Evolutionary conservation across 1,140 invertebrate genomes (phyloP).

Genomic region (Halesus radiatus): DNA sequence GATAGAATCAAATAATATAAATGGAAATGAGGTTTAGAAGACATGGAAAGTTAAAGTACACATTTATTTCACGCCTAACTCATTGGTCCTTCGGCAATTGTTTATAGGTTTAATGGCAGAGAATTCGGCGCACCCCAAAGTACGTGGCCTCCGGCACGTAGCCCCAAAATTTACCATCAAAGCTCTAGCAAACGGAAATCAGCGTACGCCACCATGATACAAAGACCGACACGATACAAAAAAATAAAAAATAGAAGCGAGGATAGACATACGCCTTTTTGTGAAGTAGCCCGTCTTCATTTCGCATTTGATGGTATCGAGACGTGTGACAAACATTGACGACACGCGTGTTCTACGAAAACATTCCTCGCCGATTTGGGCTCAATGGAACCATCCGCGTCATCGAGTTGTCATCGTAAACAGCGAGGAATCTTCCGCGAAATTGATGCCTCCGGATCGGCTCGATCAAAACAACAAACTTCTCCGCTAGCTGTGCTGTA

Average conservation of each 20-base stretch:
- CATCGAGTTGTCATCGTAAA: constrained; percentile 14
- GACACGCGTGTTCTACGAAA: constrained; percentile 23
- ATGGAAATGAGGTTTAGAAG: no score
- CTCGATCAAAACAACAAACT: no score
- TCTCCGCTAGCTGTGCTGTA: not conserved
- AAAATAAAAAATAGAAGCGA: not conserved
- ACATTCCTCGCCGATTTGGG: constrained; percentile 34
- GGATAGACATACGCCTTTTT: not conserved
- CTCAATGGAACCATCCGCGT: constrained; percentile 36
- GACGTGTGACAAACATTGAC: constrained; percentile 30
- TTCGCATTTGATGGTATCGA: not conserved
- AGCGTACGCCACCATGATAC: not conserved
- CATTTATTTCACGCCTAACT: no score
- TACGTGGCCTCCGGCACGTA: constrained; percentile 34
- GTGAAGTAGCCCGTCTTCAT: not conserved
- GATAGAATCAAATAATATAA: no score
- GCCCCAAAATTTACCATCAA: not conserved
- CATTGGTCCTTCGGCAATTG: not conserved
- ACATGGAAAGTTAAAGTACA: no score
- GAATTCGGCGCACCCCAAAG: constrained; percentile 14
- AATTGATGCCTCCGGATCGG: not conserved
- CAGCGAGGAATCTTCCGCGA: constrained; percentile 2
- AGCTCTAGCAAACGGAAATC: not conserved
- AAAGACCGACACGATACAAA: not conserved
- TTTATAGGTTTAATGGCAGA: constrained; percentile 6